Conservation (phyloP, 2,113 vertebrate genomes). For the Lasiurus cinereus region DNA sequence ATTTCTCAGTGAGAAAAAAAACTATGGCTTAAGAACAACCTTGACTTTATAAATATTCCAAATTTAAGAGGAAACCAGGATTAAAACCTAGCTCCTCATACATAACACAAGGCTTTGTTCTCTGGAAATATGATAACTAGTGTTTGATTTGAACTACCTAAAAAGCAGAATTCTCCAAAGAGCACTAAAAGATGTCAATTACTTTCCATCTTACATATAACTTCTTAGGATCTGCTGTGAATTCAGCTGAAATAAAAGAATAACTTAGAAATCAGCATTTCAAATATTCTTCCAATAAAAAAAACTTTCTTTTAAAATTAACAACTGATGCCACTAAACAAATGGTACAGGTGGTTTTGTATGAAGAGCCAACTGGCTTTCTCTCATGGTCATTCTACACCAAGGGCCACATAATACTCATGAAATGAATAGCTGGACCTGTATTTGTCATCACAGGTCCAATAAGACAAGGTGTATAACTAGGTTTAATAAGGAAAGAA, state of each 20-base stretch:
- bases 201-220: neutral
- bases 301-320: neutral
- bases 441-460: neutral
- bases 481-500: neutral
- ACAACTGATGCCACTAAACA: neutral
- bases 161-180: constrained; percentile 15
- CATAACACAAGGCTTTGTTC: constrained; percentile 36
- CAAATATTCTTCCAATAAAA: neutral
- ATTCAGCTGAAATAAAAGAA: constrained; percentile 48
- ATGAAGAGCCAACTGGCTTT: neutral
- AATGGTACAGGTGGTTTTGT: neutral
- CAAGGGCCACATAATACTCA: neutral
- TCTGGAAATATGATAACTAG: neutral
- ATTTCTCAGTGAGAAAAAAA: constrained; percentile 44
- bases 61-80: constrained; percentile 29
- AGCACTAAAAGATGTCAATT: neutral
- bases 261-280: constrained; percentile 44
- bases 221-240: constrained; percentile 23
- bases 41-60: constrained; percentile 46
- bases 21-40: constrained; percentile 37
- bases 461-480: neutral
- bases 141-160: constrained; percentile 7
- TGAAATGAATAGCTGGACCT: neutral
- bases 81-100: neutral
- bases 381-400: neutral